Conservation (phyloP, 2,797 vertebrate species). For the Tarsius wallacei region DNA sequence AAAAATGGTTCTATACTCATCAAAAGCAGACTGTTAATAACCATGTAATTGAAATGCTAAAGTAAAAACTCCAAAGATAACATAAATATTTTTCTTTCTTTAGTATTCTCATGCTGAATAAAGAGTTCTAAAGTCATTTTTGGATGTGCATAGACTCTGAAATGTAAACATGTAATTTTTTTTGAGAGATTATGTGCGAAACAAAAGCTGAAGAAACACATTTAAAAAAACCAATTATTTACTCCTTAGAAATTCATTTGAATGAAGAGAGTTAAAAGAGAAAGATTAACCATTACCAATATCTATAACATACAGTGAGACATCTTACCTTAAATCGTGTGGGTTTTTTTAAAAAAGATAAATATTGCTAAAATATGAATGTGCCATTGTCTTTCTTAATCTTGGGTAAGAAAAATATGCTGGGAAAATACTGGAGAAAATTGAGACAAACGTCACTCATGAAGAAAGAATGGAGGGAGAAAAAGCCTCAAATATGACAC, state of each 20-base stretch:
- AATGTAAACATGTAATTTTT: slow-evolving; percentile 25
- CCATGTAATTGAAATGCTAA: background rate
- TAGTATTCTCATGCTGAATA: background rate
- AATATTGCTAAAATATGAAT: background rate
- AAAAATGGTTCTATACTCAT: background rate
- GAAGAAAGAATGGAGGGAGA: background rate
- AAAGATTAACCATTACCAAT: slow-evolving; percentile 27
- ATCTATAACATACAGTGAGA: background rate
- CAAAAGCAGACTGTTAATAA: slow-evolving; percentile 20
- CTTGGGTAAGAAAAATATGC: background rate
- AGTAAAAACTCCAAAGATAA: slow-evolving; percentile 3
- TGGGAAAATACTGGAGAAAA: slow-evolving; percentile 41
- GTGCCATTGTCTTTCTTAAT: background rate
- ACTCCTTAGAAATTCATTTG: background rate
- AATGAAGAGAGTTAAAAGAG: slow-evolving; percentile 47
- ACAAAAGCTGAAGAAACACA: background rate
- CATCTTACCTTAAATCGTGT: background rate
- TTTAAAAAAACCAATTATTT: background rate
- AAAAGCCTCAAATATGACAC: background rate
- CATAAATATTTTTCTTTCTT: background rate
- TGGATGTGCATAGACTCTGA: background rate
- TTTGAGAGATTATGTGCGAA: background rate
- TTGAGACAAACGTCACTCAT: background rate
- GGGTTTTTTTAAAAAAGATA: background rate
- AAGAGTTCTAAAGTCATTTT: background rate